Percentiles rank a stretch among this genome's conserved stretches.
phyloP scores from a whole-genome alignment of 2,888 invertebrate species.

The Lymantria dispar region DNA sequence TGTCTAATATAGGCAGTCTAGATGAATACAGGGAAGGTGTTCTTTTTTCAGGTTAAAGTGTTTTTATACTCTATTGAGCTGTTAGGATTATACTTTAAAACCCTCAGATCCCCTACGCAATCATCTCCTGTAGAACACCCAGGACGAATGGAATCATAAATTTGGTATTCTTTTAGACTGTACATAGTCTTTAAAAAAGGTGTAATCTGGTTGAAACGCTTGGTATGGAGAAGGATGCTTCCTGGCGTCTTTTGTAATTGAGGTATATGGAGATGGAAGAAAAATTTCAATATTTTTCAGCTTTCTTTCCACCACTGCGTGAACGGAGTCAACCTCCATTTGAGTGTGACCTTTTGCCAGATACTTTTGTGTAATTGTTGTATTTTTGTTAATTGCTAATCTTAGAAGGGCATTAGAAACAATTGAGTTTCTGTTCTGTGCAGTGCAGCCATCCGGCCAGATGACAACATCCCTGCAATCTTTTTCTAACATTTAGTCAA shows the following conservation, averaged over 20 bases:
- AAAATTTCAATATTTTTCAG: no score
- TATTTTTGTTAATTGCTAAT: conserved; percentile 21
- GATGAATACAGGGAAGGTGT: no score
- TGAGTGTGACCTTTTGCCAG: no score
- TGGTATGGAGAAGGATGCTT: neutral
- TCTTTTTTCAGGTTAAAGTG: no score
- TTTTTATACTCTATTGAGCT: conserved; percentile 13
- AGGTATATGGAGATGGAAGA: conserved; percentile 6
- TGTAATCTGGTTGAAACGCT: neutral
- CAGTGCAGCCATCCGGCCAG: conserved; percentile 37
- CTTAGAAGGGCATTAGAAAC: conserved; percentile 30
- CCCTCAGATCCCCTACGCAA: conserved; percentile 14
- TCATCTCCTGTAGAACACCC: conserved; percentile 12
- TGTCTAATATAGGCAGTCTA: no score
- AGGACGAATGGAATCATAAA: conserved; percentile 3
- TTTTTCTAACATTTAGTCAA: conserved; percentile 22
- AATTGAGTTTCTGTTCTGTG: conserved; percentile 33
- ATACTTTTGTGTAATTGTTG: conserved; percentile 31
- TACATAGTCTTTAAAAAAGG: neutral
- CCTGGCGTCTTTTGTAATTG: conserved; percentile 3
- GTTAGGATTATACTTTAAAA: conserved; percentile 13
- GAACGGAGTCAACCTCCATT: no score
- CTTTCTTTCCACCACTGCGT: no score
- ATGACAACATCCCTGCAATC: conserved; percentile 25
- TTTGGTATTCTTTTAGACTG: neutral